Conservation (phyloP, 2,113 vertebrate species). For the Prinia subflava region DNA sequence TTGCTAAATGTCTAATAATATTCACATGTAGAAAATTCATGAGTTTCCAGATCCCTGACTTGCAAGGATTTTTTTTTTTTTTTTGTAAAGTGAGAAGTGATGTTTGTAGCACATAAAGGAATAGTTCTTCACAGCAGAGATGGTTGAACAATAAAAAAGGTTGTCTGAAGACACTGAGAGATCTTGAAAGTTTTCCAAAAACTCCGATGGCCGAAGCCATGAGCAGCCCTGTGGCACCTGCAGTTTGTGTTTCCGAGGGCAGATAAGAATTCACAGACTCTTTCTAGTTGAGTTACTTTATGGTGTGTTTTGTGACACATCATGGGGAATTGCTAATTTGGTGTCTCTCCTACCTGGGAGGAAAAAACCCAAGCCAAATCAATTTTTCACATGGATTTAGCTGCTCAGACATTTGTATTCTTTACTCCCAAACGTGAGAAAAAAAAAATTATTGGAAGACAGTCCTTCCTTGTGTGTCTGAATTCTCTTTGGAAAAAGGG, state of each 20-base stretch:
- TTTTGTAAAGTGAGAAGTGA: background rate
- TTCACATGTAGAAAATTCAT: background rate
- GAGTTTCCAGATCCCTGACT: background rate
- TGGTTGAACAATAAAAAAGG: background rate
- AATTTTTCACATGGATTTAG: background rate
- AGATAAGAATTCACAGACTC: background rate
- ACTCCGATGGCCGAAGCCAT: background rate
- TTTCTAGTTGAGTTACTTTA: background rate
- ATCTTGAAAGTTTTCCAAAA: background rate
- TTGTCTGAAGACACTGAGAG: background rate
- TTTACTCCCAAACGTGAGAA: background rate
- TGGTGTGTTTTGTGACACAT: background rate
- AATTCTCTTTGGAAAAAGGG: background rate
- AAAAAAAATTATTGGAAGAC: background rate
- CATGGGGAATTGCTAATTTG: background rate
- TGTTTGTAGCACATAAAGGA: background rate
- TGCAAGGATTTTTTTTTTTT: background rate
- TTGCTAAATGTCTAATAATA: background rate
- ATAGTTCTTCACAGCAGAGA: background rate
- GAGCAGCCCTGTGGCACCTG: background rate
- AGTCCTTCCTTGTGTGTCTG: background rate
- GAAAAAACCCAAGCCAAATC: accelerated
- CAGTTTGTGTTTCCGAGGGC: background rate
- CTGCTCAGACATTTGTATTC: background rate
- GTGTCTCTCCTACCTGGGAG: background rate